These are phyloP conservation scores for Drosophila tropicalis DNA, from an alignment of 1,140 invertebrate genomes.

Conservation along the genomic window DNA sequence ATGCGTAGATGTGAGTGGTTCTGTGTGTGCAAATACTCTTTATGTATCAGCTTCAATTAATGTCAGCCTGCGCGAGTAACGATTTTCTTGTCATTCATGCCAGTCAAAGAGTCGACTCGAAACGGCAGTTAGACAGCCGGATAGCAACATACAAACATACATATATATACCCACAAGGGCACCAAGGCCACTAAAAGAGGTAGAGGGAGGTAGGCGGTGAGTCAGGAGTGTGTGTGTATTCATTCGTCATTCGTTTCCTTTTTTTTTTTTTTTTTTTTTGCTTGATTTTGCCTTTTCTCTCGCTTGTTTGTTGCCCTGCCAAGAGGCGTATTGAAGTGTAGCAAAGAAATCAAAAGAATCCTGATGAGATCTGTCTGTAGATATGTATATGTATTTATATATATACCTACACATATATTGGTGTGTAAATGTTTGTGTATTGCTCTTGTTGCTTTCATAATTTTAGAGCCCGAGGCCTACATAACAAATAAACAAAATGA, in stretches of 20 bases:
- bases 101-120: conserved; percentile 49
- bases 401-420: conserved; percentile 11
- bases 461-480: conserved; percentile 31
- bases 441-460: conserved; percentile 40
- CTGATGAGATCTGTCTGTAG: conserved; percentile 68
- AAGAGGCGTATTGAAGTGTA: conserved; percentile 70
- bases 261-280: conserved; percentile 41
- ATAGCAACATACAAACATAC: conserved; percentile 21
- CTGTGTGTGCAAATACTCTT: conserved; percentile 63
- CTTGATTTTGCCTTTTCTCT: conserved; percentile 24
- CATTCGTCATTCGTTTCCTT: conserved; percentile 73
- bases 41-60: conserved; percentile 79
- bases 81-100: conserved; percentile 77
- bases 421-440: neutral
- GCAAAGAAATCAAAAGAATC: conserved; percentile 77
- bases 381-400: neutral
- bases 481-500: conserved; percentile 33
- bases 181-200: neutral
- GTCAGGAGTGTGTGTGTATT: conserved; percentile 61
- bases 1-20: conserved; percentile 16
- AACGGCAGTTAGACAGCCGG: conserved; percentile 43
- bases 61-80: conserved; percentile 69
- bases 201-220: conserved; percentile 37
- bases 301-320: conserved; percentile 51
- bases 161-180: conserved; percentile 3